A percentile compares a stretch with the other conserved stretches of the same genome.
Conservation (phyloP, 2,888 invertebrate species). For the Polydrusus tereticollis region DNA sequence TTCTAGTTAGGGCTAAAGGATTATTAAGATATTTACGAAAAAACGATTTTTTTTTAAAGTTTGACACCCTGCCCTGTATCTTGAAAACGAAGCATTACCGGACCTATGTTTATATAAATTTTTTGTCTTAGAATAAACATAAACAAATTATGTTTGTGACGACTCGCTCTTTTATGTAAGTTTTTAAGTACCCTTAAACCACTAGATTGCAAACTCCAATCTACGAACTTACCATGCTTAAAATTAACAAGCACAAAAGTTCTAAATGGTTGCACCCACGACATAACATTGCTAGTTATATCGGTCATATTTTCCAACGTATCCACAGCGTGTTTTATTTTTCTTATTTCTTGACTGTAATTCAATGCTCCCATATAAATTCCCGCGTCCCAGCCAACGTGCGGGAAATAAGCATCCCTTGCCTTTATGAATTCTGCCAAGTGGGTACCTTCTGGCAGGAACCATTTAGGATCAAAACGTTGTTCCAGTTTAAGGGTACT, state of each 20-base stretch:
- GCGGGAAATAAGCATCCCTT: slow-evolving; percentile 75
- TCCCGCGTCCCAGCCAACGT: slow-evolving; percentile 74
- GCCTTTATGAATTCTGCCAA: slow-evolving; percentile 73
- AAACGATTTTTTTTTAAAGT: no score
- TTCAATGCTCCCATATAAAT: slow-evolving; percentile 78
- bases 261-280: slow-evolving; percentile 78
- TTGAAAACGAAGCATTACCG: no score
- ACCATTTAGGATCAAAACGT: slow-evolving; percentile 85
- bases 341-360: slow-evolving; percentile 73
- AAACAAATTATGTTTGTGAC: no score
- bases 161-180: no score
- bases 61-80: no score
- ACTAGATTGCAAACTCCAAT: neutral
- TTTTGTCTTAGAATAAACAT: no score
- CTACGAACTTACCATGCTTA: slow-evolving; percentile 64
- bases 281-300: slow-evolving; percentile 70
- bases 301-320: slow-evolving; percentile 70
- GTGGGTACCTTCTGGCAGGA: slow-evolving; percentile 78
- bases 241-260: slow-evolving; percentile 73
- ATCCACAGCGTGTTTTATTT: slow-evolving; percentile 71
- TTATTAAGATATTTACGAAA: no score
- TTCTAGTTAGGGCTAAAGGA: no score
- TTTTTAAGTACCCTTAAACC: neutral
- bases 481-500: slow-evolving; percentile 78
- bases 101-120: no score